Evolutionary conservation across 2,888 invertebrate species (phyloP), one percentile per base, ranked within the genome.

Genomic region (Archaeoteleia sp.): DNA sequence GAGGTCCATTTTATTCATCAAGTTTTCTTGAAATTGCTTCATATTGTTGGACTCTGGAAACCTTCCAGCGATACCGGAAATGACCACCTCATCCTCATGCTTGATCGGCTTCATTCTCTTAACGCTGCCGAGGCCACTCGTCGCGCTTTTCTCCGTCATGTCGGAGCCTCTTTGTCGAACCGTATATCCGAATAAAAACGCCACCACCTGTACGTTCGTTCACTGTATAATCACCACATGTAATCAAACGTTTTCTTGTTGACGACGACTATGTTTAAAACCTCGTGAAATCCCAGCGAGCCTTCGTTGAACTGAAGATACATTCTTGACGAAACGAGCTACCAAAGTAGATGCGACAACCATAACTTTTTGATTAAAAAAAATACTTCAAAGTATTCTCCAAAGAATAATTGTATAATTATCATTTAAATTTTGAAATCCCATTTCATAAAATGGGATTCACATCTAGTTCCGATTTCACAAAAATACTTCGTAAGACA

Each of bases 41-140:
- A 95, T 89, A 73, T 92, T 92, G 73, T 92, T 90, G 0, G 93
- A 93, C 75, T 94, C 91, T 0, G 96, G 95, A 83, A 93, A 93
- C 77, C 91, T 87, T 0, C 93, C 93, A 0, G 92, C 87, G 8
- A 91, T 86, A 1, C 92, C 92, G 23, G 89, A 86, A 77, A 92
- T 88, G 61, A 90, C 89, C 29, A 91, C 87, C 78, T 91, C 90
- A 57, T 91, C 91, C 4, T 90, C 91, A 8, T 88, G 87, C 0
- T 86, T 83, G 1, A 87, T 84, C 78, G 87, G 86, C 13, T 23
- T 20, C 14, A 2, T 23, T n/a, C n/a, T n/a, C n/a, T n/a, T n/a
- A n/a, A n/a, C n/a, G n/a, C n/a, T n/a, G n/a, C n/a, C n/a, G n/a
- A n/a, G n/a, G n/a, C n/a, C n/a, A n/a, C n/a, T n/a, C n/a, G n/a